A percentile compares a stretch with the other conserved stretches of the same genome.
Conservation (phyloP, 2,888 invertebrate species). For the Campoplex capitator region DNA sequence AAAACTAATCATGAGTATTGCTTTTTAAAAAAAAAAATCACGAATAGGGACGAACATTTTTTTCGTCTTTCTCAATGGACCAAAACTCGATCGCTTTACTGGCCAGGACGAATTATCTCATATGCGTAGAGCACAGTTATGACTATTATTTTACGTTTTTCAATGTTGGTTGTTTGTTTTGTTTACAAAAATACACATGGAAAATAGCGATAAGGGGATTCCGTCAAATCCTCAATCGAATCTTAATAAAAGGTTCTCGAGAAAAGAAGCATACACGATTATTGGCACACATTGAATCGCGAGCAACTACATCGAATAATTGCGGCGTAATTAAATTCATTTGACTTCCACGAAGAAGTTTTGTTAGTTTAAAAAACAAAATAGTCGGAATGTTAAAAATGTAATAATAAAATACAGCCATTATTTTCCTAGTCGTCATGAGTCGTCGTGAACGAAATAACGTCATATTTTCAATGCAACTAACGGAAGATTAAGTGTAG, state of each 20-base stretch:
- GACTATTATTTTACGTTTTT: slow-evolving; percentile 12
- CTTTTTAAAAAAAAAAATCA: slow-evolving; percentile 30
- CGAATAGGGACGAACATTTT: slow-evolving; percentile 38
- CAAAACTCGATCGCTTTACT: slow-evolving; percentile 32
- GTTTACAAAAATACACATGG: slow-evolving; percentile 77
- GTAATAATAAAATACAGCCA: slow-evolving; percentile 14
- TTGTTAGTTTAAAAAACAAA: slow-evolving; percentile 43
- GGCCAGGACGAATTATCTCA: not conserved
- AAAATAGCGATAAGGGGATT: slow-evolving; percentile 70
- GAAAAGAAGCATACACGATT: slow-evolving; percentile 38
- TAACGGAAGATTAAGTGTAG: not conserved
- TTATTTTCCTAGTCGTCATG: slow-evolving; percentile 10
- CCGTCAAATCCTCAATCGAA: slow-evolving; percentile 34
- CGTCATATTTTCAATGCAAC: not conserved
- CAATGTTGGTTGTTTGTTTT: slow-evolving; percentile 12
- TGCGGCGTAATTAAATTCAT: slow-evolving; percentile 20
- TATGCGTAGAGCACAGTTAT: slow-evolving; percentile 58
- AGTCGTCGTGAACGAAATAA: not conserved
- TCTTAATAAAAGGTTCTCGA: slow-evolving; percentile 32
- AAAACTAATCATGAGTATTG: slow-evolving; percentile 35
- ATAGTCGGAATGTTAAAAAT: slow-evolving; percentile 39
- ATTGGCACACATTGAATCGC: slow-evolving; percentile 61
- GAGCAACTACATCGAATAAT: slow-evolving; percentile 14
- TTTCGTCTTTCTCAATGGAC: slow-evolving; percentile 20
- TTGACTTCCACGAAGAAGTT: not conserved